Conservation (phyloP, 2,888 invertebrate species). For the Polietes domitor region DNA sequence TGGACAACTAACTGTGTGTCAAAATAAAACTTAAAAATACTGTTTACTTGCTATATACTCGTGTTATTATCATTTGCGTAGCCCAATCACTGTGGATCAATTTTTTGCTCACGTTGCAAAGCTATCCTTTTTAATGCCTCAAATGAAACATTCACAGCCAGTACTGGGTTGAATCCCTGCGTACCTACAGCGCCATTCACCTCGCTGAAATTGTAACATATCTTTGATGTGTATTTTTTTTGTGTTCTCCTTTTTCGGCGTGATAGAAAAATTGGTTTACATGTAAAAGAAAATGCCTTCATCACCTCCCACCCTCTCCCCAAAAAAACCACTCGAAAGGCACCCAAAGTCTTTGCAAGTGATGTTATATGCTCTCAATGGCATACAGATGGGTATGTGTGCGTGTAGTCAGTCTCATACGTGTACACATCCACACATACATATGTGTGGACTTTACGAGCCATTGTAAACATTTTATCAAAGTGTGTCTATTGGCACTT, state of each 20-base stretch:
- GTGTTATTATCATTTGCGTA: no score
- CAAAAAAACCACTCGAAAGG: neutral
- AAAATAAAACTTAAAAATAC: no score
- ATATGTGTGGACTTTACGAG: constrained; percentile 59
- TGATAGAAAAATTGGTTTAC: neutral
- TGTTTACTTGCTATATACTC: no score
- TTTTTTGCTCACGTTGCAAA: no score
- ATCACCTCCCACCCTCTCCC: neutral
- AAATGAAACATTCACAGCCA: no score
- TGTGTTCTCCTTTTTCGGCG: neutral
- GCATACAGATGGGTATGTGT: neutral
- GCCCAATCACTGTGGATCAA: no score
- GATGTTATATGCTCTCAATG: neutral
- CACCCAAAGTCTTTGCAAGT: neutral
- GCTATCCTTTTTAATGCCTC: no score
- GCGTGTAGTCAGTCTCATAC: neutral
- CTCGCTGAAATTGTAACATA: neutral
- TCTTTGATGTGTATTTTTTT: neutral
- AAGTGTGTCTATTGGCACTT: constrained; percentile 66
- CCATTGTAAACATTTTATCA: constrained; percentile 58
- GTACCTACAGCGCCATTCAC: neutral
- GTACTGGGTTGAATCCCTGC: neutral
- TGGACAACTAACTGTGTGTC: no score
- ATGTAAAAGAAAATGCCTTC: neutral
- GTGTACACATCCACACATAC: neutral